A percentile compares a stretch with the other conserved stretches of the same genome.
phyloP scores from a whole-genome alignment of 1,140 invertebrate species.

The Pachyrhynchus sulphureomaculatus region DNA sequence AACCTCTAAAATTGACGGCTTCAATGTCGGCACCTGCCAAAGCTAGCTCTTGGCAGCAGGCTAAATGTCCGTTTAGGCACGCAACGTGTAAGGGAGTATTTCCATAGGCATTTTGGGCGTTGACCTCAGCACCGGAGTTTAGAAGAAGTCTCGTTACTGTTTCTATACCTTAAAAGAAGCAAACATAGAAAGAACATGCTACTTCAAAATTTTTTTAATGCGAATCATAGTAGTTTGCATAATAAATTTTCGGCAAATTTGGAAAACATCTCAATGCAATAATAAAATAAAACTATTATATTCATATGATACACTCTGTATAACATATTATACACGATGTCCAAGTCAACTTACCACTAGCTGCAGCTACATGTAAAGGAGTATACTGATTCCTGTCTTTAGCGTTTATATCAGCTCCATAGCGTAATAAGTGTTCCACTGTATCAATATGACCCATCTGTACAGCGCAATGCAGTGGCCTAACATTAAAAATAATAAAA shows the following conservation, averaged over 20 bases:
- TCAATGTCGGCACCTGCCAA: conserved; percentile 53
- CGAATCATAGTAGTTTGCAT: no score
- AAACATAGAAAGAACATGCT: no score
- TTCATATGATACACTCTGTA: no score
- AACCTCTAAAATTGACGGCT: conserved; percentile 50
- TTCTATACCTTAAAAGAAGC: conserved; percentile 51
- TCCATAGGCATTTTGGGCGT: conserved; percentile 61
- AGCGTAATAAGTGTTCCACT: conserved; percentile 84
- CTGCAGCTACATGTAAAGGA: conserved; percentile 66
- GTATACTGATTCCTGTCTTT: conserved; percentile 53
- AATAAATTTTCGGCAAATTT: no score
- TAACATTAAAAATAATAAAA: conserved; percentile 45
- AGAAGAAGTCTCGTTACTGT: conserved; percentile 53
- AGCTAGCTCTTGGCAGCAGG: conserved; percentile 57
- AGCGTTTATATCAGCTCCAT: conserved; percentile 81
- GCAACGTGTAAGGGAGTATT: conserved; percentile 66
- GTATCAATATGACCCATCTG: conserved; percentile 94
- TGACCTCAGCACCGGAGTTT: conserved; percentile 58
- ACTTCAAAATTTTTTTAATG: no score
- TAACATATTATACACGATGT: no score
- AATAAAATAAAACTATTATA: no score
- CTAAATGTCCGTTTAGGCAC: conserved; percentile 62
- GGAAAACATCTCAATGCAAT: no score
- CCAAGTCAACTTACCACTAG: conserved; percentile 57
- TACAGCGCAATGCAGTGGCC: conserved; percentile 90